Evolutionary conservation across 2,797 vertebrate genomes (phyloP), one percentile per base, ranked within the genome.

Genomic region (Pogonophryne albipinna): DNA sequence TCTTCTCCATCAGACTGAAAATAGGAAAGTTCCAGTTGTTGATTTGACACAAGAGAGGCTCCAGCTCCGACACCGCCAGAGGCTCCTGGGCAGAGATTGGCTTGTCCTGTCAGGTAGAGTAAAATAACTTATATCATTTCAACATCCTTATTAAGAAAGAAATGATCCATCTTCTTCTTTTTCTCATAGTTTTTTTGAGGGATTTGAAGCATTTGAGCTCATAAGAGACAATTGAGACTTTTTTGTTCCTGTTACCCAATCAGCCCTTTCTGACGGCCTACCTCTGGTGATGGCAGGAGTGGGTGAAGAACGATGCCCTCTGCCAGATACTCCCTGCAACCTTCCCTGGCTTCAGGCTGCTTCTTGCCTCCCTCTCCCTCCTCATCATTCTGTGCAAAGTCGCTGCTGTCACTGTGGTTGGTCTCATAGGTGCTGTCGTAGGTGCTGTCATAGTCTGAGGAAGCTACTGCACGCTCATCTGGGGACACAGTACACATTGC

Each of bases 1-100:
- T 98, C 89, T 95, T 97, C 92, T 99, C 98, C 91, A 99, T 95
- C 68, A 99, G 94, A 88, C 94, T 96, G 89, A 99, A 99, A 92
- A 99, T 98, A 11, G 98, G 98, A 85, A 99, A 99, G 93, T 99
- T 99, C 98, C 98, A 99, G 59, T 92, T 98, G 94, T 97, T 97
- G 81, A 99, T 91, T 74, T 99, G 96, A 79, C 92, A 94, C 95
- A 98, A 96, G 66, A 98, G 86, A 27, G 94, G 91, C 73, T 98
- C 97, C 87, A 98, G 90, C 14, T 92, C 96, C 34, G 96, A 93
- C 94, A 96, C 96, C 83, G 96, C 86, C 62, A 96, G 87, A 53
- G 96, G 95, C 78, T 98, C 96, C 0, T 90, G 93, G 45, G 95
- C 96, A 83, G 96, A 83, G 80, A 96, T 42, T 1, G 95, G 94